phyloP scores from a whole-genome alignment of 2,888 invertebrate genomes.

The Boloria euphrosyne region DNA sequence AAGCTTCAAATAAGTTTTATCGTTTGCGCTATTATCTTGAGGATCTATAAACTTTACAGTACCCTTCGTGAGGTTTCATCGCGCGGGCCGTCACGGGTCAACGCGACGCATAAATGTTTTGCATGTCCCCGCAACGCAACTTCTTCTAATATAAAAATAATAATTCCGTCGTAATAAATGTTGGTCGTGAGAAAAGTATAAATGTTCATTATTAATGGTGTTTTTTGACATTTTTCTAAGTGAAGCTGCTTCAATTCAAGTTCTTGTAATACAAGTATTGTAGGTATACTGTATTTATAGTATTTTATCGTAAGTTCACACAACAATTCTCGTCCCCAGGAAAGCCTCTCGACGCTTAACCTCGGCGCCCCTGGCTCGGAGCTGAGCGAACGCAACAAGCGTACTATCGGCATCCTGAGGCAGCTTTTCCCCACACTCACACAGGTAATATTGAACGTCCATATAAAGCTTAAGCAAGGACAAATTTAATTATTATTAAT shows the following conservation, averaged over 20 bases:
- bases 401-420: slow-evolving; percentile 89
- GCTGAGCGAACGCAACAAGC: slow-evolving; percentile 87
- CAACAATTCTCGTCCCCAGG: slow-evolving; percentile 70
- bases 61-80: background rate
- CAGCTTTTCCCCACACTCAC: slow-evolving; percentile 88
- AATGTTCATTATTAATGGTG: background rate
- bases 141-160: slow-evolving; percentile 12
- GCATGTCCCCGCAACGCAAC: slow-evolving; percentile 20
- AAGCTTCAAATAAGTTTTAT: background rate
- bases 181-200: slow-evolving; percentile 7
- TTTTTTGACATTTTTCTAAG: too few relatives aligned
- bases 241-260: too few relatives aligned
- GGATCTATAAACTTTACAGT: background rate
- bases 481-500: too few relatives aligned
- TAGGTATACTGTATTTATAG: too few relatives aligned
- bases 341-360: slow-evolving; percentile 85
- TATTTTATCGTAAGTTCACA: too few relatives aligned
- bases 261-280: too few relatives aligned
- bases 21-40: background rate
- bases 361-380: slow-evolving; percentile 85
- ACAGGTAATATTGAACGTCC: slow-evolving; percentile 81
- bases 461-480: background rate
- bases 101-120: slow-evolving; percentile 14
- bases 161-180: slow-evolving; percentile 3
- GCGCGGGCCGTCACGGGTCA: slow-evolving; percentile 16